Base-by-base conservation (phyloP, 2,797 vertebrate genomes). In the Dendrocincla tyrannina region DNA sequence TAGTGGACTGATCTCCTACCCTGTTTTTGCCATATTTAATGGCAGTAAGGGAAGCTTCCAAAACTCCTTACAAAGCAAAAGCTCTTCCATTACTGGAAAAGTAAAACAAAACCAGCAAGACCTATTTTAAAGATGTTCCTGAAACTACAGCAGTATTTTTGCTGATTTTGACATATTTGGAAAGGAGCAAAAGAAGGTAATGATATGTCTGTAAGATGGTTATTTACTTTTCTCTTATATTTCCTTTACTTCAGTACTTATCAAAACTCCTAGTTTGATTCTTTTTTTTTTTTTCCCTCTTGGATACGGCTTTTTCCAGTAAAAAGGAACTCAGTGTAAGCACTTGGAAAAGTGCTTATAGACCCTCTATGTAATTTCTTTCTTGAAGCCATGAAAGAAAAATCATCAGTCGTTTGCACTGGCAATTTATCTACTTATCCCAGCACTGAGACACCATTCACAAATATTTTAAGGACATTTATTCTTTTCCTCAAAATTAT, bases 21-120 rank as follows among this genome's bases (percentile, higher is more conserved):
- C 49, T 79, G 46, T 67, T 66, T 66, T 85, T 84, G 33, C 56
- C 5, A 56, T 60, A 78, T 72, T 92, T 76, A 89, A 78, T 70
- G 79, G 19, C 67, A 91, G 77, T 25, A 22, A 88, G 41, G 17
- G 44, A 69, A 66, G 50, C 19, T 62, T 92, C 56, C 56, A 55
- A 70, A 95, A 93, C 60, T 11, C 70, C 35, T 89, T 89, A 44
- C 50, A 88, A 90, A 86, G 56, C 44, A 63, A 70, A 89, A 89
- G 22, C 17, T 87, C 16, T 67, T 67, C n/a, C 28, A 49, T 47
- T 62, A 59, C 42, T 33, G 44, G 47, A 69, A 81, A 85, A 90
- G 59, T 47, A 42, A 76, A 89, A 37, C 6, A 74, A 75, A 83
- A 10, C 5, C 6, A 33, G 30, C 23, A 69, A 79, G 32, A 76